A percentile compares a stretch with the other conserved stretches of the same genome.
phyloP scores from a whole-genome alignment of 2,888 invertebrate genomes.

The Chaetogeoica ovagalla region DNA sequence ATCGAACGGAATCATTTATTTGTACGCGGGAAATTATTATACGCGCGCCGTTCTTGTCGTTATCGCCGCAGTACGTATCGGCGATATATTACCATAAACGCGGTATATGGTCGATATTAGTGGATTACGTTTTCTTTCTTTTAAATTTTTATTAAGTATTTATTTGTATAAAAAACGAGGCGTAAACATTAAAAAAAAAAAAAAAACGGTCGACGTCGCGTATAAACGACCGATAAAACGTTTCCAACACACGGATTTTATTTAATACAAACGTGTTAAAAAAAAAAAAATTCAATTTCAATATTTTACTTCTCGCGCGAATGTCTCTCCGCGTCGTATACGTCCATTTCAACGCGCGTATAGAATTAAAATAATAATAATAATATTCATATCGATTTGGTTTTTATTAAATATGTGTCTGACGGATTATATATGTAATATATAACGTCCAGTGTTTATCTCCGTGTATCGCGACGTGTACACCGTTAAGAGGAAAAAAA shows the following conservation, averaged over 20 bases:
- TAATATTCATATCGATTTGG: neutral
- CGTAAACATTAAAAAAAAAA: neutral
- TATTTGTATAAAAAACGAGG: neutral
- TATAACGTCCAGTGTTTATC: neutral
- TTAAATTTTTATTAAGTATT: neutral
- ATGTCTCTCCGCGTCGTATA: neutral
- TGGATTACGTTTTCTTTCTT: neutral
- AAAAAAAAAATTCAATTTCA: neutral
- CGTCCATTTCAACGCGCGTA: neutral
- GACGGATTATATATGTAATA: too few relatives aligned
- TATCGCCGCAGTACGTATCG: neutral
- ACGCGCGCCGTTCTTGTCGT: too few relatives aligned
- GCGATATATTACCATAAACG: neutral
- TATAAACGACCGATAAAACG: slow-evolving; percentile 39
- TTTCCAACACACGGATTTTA: neutral
- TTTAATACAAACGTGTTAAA: neutral
- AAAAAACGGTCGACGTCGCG: slow-evolving; percentile 1
- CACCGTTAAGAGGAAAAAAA: too few relatives aligned
- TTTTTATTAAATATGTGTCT: neutral
- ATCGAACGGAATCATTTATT: neutral
- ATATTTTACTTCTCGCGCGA: slow-evolving; percentile 1
- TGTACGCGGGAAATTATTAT: neutral
- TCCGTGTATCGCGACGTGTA: too few relatives aligned
- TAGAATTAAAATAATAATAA: too few relatives aligned
- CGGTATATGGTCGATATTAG: neutral